Evolutionary conservation across 1,140 invertebrate genomes (phyloP).

Genomic region (Achroia grisella): DNA sequence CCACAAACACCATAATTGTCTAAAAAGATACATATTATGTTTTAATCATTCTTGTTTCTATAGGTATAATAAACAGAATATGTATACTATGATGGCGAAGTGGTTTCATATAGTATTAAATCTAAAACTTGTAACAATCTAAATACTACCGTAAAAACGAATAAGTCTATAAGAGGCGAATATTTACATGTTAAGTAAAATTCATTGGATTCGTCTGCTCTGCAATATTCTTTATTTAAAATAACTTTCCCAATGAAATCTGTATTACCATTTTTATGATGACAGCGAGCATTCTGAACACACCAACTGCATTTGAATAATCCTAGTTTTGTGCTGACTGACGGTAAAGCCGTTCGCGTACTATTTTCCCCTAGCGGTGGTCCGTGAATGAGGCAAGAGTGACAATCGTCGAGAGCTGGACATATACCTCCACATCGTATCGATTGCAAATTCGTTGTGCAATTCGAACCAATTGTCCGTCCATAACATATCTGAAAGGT

Average conservation of each 20-base stretch:
- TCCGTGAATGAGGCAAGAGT: constrained; percentile 88
- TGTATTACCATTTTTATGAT: constrained; percentile 82
- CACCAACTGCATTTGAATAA: constrained; percentile 92
- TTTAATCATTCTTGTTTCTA: no score
- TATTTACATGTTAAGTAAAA: no score
- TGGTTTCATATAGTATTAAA: no score
- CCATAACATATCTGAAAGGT: constrained; percentile 83
- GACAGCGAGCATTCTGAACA: constrained; percentile 92
- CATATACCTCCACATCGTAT: constrained; percentile 92
- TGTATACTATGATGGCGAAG: no score
- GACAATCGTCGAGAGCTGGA: constrained; percentile 88
- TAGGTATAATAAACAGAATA: no score
- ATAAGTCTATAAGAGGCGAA: no score
- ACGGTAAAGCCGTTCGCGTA: constrained; percentile 63
- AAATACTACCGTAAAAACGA: no score
- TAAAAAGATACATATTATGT: constrained; percentile 27
- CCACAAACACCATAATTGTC: constrained; percentile 89
- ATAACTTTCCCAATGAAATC: background rate
- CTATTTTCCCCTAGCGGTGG: constrained; percentile 42
- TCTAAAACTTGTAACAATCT: no score
- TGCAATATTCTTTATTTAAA: no score
- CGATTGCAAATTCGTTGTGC: constrained; percentile 91
- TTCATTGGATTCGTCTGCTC: no score
- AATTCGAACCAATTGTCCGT: constrained; percentile 86
- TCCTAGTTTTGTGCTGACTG: constrained; percentile 83